phyloP scores from a whole-genome alignment of 2,888 invertebrate species.

The Craniophora ligustri region DNA sequence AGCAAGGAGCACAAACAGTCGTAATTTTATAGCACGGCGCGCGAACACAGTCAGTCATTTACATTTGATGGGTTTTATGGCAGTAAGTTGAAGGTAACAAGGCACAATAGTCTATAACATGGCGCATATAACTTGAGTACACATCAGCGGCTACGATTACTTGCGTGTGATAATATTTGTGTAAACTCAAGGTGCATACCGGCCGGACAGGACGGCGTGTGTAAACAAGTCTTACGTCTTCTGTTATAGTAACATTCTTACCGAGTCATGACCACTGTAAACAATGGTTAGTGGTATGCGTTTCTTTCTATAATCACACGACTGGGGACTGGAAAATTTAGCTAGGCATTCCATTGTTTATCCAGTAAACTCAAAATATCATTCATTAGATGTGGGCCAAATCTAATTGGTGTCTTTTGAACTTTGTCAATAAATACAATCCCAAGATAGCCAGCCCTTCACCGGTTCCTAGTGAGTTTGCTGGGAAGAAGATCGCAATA shows the following conservation, averaged over 20 bases:
- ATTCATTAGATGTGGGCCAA: too few species aligned
- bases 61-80: not conserved
- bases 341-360: not conserved
- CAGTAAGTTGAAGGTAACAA: not conserved
- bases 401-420: too few species aligned
- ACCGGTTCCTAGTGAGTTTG: too few species aligned
- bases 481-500: too few species aligned
- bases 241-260: constrained; percentile 5
- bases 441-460: too few species aligned
- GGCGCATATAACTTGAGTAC: not conserved
- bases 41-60: not conserved
- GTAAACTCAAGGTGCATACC: constrained; percentile 1
- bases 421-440: too few species aligned
- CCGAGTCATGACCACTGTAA: not conserved
- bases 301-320: too few species aligned
- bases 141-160: constrained; percentile 1
- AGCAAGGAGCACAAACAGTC: not conserved
- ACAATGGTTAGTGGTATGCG: not conserved
- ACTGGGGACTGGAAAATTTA: not conserved
- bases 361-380: too few species aligned
- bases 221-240: constrained; percentile 5
- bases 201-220: constrained; percentile 1
- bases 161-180: constrained; percentile 8
- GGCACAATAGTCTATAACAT: constrained; percentile 1
- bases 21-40: not conserved